These are phyloP conservation scores for Falcaria lacertinaria DNA, from an alignment of 2,888 invertebrate species.

Conservation along the genomic window DNA sequence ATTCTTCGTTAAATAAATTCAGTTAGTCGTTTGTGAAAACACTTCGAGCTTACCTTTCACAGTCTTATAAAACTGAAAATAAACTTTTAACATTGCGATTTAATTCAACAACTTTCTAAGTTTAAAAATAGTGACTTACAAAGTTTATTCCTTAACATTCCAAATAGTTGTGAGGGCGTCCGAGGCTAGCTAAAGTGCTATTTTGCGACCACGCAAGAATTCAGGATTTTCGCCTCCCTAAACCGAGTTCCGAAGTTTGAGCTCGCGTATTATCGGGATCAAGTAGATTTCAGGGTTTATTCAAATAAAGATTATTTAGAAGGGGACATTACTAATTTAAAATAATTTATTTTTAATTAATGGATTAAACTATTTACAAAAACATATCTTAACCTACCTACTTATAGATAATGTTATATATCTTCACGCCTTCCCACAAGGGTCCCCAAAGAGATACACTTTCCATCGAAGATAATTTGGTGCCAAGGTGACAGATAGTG, in stretches of 20 bases:
- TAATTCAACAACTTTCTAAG: background rate
- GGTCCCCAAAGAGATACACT: too few species aligned
- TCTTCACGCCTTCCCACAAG: too few species aligned
- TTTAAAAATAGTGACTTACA: slow-evolving; percentile 10
- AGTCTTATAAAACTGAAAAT: background rate
- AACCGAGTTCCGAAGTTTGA: slow-evolving; percentile 24
- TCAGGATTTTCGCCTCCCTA: slow-evolving; percentile 26
- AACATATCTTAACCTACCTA: too few species aligned
- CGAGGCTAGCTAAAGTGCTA: slow-evolving; percentile 18
- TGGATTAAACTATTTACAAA: too few species aligned
- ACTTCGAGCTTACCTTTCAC: too few species aligned
- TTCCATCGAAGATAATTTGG: too few species aligned
- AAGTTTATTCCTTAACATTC: slow-evolving; percentile 28
- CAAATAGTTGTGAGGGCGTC: slow-evolving; percentile 25
- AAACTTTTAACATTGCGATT: background rate
- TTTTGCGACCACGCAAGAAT: slow-evolving; percentile 26
- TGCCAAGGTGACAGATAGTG: too few species aligned
- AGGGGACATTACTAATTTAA: too few species aligned
- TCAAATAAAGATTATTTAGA: slow-evolving; percentile 10
- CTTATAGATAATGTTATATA: too few species aligned
- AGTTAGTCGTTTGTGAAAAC: too few species aligned
- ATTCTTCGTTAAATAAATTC: too few species aligned
- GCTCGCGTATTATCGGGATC: slow-evolving; percentile 24
- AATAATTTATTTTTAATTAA: too few species aligned
- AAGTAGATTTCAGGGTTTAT: slow-evolving; percentile 15